These are phyloP conservation scores for Trissolcus brochymenae DNA, from an alignment of 2,888 invertebrate species.

Conservation along the genomic window DNA sequence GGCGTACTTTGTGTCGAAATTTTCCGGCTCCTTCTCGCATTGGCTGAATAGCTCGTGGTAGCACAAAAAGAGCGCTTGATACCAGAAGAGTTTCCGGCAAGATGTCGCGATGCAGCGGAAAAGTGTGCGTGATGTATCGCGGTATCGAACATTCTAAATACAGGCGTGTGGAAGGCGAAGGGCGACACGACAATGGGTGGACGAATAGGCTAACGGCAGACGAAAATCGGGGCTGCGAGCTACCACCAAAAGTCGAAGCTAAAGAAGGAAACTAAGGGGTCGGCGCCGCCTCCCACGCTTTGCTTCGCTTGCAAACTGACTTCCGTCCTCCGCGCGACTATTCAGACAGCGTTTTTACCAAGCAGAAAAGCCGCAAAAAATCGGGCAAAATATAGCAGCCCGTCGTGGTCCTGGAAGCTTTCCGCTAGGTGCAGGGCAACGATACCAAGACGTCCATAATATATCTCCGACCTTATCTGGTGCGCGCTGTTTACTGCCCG, in stretches of 20 bases:
- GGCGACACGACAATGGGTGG: conserved; percentile 52
- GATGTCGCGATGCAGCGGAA: conserved; percentile 55
- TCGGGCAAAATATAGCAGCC: conserved; percentile 59
- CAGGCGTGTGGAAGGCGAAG: conserved; percentile 54
- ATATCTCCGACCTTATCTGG: conserved; percentile 76
- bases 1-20: conserved; percentile 39
- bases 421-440: conserved; percentile 48
- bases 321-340: conserved; percentile 75
- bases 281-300: conserved; percentile 69
- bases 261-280: conserved; percentile 73
- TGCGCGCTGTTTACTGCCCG: conserved; percentile 76
- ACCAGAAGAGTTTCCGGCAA: conserved; percentile 60
- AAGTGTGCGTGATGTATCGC: conserved; percentile 70
- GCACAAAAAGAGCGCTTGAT: conserved; percentile 53
- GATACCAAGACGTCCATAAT: conserved; percentile 71
- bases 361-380: conserved; percentile 62
- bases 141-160: conserved; percentile 69
- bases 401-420: conserved; percentile 53
- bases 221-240: conserved; percentile 51
- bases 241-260: conserved; percentile 60
- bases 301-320: conserved; percentile 76
- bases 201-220: conserved; percentile 54
- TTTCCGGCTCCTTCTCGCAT: conserved; percentile 52
- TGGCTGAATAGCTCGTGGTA: conserved; percentile 42
- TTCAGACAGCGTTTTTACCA: conserved; percentile 72